Conservation (phyloP, 2,797 vertebrate genomes). For the Cryptoblepharus egeriae region DNA sequence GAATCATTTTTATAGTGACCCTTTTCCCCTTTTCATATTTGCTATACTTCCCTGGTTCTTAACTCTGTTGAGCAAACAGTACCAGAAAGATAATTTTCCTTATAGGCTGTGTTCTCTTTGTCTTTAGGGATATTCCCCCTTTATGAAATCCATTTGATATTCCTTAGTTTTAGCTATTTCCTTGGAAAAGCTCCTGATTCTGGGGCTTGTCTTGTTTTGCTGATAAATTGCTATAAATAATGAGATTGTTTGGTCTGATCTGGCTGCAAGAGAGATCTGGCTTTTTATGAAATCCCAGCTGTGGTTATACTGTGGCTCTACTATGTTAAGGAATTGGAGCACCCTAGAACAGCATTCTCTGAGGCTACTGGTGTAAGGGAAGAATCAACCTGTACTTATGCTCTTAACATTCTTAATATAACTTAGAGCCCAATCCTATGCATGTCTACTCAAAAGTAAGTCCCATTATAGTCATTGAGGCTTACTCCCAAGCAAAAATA, state of each 20-base stretch:
- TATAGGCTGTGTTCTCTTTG: neutral
- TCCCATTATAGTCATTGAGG: too few relatives aligned
- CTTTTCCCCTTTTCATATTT: conserved; percentile 23
- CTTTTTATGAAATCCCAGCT: neutral
- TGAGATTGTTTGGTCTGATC: neutral
- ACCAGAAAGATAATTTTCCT: conserved; percentile 6
- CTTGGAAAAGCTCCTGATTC: neutral
- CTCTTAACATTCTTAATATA: too few relatives aligned
- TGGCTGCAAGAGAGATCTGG: neutral
- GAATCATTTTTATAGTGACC: neutral
- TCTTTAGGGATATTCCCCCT: neutral
- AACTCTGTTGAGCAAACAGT: conserved; percentile 17
- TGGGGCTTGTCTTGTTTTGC: neutral
- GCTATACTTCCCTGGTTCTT: conserved; percentile 25
- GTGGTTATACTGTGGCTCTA: neutral
- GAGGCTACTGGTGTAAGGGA: too few relatives aligned
- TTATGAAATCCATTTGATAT: neutral
- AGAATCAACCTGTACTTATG: too few relatives aligned
- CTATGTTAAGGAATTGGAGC: too few relatives aligned
- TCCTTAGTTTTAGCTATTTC: neutral
- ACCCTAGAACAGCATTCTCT: too few relatives aligned
- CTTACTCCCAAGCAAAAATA: too few relatives aligned
- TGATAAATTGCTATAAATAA: neutral
- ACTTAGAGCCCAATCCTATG: too few relatives aligned
- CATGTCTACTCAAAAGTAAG: too few relatives aligned